These are phyloP conservation scores for Anoplopoma fimbria DNA, from an alignment of 2,113 vertebrate species.

Conservation along the genomic window DNA sequence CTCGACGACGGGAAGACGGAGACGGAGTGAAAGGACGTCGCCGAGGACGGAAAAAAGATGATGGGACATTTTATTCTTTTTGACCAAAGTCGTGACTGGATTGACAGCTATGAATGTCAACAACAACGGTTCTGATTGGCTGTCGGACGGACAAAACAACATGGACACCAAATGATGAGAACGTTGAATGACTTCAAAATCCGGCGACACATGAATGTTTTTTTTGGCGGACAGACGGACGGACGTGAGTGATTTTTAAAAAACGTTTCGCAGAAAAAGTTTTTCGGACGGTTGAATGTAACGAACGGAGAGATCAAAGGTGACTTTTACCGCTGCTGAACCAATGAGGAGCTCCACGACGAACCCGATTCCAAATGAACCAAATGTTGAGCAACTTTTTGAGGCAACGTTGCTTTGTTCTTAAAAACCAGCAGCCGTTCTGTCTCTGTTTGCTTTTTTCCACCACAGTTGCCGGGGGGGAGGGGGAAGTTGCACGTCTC, in stretches of 20 bases:
- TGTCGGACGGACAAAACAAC: background rate
- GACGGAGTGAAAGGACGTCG: background rate
- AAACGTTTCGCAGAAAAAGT: no score
- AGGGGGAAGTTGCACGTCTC: conserved; percentile 3
- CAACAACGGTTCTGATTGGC: background rate
- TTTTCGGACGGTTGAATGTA: conserved; percentile 53
- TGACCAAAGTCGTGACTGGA: conserved; percentile 45
- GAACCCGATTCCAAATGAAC: no score
- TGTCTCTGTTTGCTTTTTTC: background rate
- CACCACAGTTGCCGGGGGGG: background rate
- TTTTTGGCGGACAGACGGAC: no score
- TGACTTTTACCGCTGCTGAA: conserved; percentile 57
- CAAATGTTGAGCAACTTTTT: conserved; percentile 33
- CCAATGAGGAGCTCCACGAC: no score
- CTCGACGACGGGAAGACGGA: conserved; percentile 80
- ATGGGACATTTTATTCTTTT: background rate
- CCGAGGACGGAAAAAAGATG: conserved; percentile 9
- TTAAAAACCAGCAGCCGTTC: background rate
- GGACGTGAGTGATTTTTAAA: no score
- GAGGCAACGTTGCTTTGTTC: background rate
- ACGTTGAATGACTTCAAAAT: background rate
- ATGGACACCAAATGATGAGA: background rate
- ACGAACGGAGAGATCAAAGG: background rate
- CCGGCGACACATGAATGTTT: conserved; percentile 10
- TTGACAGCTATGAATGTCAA: conserved; percentile 29